Percentiles rank a stretch among this genome's conserved stretches.
These are phyloP conservation scores for Gallinago media DNA, from an alignment of 2,113 vertebrate genomes.

Conservation along the genomic window DNA sequence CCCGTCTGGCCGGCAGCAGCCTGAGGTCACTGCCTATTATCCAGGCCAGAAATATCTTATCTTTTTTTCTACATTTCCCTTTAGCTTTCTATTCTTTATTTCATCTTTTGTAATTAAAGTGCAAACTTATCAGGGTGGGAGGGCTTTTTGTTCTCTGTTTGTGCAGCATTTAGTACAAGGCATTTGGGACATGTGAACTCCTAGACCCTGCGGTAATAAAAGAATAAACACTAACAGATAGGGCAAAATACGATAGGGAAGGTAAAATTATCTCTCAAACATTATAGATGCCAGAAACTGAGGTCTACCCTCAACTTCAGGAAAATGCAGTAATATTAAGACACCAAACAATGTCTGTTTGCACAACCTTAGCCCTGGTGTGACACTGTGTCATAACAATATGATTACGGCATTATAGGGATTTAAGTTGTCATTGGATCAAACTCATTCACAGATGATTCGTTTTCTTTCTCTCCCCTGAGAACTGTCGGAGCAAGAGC, in stretches of 20 bases:
- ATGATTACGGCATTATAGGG: neutral
- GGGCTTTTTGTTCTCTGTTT: neutral
- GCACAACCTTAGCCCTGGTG: neutral
- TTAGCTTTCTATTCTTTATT: conserved; percentile 2
- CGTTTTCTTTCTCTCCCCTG: neutral
- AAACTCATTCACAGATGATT: neutral
- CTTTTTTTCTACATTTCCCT: neutral
- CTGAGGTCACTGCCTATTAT: neutral
- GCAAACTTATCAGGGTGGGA: neutral
- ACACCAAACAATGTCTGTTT: neutral
- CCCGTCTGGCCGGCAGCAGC: neutral
- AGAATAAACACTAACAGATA: neutral
- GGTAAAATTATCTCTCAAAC: neutral
- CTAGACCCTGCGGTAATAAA: neutral
- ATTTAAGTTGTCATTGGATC: neutral
- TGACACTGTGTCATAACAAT: neutral
- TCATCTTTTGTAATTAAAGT: conserved; percentile 6
- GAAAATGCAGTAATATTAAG: neutral
- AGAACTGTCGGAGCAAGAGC: neutral
- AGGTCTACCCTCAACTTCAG: neutral
- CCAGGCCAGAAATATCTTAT: neutral
- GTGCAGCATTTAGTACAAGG: neutral
- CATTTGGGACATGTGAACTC: neutral
- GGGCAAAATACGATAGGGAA: neutral
- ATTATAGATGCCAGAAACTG: neutral